A percentile compares a stretch with the other conserved stretches of the same genome.
Conservation (phyloP, 2,113 vertebrate species). For the Vireo altiloquus region DNA sequence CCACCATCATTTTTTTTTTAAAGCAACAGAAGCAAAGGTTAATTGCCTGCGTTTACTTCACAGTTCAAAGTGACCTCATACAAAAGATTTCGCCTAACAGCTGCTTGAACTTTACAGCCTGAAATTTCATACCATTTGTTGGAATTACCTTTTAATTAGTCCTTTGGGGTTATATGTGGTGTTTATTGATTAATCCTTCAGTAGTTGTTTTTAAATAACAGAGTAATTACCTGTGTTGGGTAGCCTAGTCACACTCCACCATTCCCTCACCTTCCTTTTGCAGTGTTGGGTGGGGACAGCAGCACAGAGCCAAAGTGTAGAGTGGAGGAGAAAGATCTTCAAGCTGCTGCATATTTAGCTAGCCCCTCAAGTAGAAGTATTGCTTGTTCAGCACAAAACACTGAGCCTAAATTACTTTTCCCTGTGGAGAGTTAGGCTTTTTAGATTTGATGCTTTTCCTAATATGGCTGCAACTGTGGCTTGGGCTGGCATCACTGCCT, state of each 20-base stretch:
- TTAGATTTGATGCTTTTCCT: background rate
- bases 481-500: background rate
- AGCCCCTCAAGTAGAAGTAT: background rate
- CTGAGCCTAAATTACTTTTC: background rate
- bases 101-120: conserved; percentile 66
- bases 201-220: conserved; percentile 29
- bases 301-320: background rate
- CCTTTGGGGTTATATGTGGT: conserved; percentile 55
- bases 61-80: conserved; percentile 50
- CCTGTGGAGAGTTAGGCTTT: background rate
- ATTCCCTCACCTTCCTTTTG: background rate
- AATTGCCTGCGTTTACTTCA: conserved; percentile 65
- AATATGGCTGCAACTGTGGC: background rate
- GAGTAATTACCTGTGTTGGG: conserved; percentile 16
- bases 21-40: conserved; percentile 64
- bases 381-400: background rate
- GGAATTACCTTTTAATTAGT: conserved; percentile 71
- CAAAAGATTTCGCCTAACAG: conserved; percentile 65
- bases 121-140: conserved; percentile 68
- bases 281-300: background rate
- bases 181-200: conserved; percentile 67
- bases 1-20: background rate
- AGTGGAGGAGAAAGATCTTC: background rate
- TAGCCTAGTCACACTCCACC: background rate
- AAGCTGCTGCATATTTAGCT: background rate